phyloP scores from a whole-genome alignment of 2,113 vertebrate species.

The Varanus komodoensis region DNA sequence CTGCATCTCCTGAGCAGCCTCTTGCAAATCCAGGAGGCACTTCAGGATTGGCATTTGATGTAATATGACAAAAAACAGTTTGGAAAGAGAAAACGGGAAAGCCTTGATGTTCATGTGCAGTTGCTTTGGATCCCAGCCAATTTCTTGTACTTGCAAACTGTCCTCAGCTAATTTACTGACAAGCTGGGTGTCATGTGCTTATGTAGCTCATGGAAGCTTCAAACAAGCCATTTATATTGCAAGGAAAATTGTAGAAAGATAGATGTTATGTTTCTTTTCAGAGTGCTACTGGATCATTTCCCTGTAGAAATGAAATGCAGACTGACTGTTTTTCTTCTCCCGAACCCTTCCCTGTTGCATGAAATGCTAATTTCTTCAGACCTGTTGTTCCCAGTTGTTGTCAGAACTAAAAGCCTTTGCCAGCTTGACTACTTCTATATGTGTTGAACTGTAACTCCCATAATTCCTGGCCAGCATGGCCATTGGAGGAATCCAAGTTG shows the following conservation, averaged over 20 bases:
- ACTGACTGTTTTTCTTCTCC: slow-evolving; percentile 11
- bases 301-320: slow-evolving; percentile 65
- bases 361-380: slow-evolving; percentile 39
- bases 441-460: no score
- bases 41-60: not conserved
- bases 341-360: not conserved
- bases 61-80: not conserved
- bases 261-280: slow-evolving; percentile 59
- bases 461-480: no score
- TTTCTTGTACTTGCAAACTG: slow-evolving; percentile 43
- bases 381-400: slow-evolving; percentile 47
- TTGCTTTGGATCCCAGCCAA: not conserved
- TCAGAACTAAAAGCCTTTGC: not conserved
- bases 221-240: slow-evolving; percentile 55
- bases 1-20: no score
- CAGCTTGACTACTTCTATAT: no score
- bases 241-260: slow-evolving; percentile 47
- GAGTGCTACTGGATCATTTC: slow-evolving; percentile 53
- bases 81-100: not conserved
- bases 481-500: no score
- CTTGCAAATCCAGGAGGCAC: not conserved
- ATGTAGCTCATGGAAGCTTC: slow-evolving; percentile 42
- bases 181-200: slow-evolving; percentile 49
- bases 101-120: no score
- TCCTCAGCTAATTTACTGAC: slow-evolving; percentile 40